These are phyloP conservation scores for Dipodomys stephensi DNA, from an alignment of 2,113 vertebrate species.

Conservation along the genomic window DNA sequence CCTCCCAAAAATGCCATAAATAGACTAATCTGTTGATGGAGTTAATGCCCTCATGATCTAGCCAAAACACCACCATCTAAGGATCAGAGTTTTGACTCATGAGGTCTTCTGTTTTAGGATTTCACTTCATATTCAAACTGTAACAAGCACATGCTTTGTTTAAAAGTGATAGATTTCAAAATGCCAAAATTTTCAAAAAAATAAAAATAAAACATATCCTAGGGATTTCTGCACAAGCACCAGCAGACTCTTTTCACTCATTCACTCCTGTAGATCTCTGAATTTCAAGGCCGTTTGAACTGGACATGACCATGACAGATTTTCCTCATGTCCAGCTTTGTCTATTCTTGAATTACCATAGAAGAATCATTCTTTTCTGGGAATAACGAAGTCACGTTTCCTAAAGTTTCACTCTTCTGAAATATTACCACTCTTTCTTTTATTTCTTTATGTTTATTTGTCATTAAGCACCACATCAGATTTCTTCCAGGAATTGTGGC, in stretches of 20 bases:
- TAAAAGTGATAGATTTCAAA: neutral
- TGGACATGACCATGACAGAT: rapidly evolving
- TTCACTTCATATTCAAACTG: too few relatives aligned
- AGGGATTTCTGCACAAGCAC: neutral
- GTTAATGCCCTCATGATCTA: neutral
- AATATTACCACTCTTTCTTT: neutral
- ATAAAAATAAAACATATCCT: too few relatives aligned
- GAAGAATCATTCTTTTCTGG: neutral
- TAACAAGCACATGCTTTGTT: too few relatives aligned
- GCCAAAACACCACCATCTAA: too few relatives aligned
- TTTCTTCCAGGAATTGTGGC: too few relatives aligned
- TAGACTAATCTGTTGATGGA: neutral
- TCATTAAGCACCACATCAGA: neutral
- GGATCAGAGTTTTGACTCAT: too few relatives aligned
- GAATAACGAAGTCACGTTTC: neutral
- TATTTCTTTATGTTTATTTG: too few relatives aligned
- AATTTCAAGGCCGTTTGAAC: neutral
- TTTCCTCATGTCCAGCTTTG: neutral
- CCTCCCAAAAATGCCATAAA: neutral
- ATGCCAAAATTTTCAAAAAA: neutral
- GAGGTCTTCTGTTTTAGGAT: too few relatives aligned
- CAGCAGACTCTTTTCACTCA: neutral
- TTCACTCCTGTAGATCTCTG: neutral
- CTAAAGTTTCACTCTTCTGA: neutral
- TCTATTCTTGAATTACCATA: too few relatives aligned